Conservation (phyloP, 2,888 invertebrate genomes). For the Archips xylosteana region DNA sequence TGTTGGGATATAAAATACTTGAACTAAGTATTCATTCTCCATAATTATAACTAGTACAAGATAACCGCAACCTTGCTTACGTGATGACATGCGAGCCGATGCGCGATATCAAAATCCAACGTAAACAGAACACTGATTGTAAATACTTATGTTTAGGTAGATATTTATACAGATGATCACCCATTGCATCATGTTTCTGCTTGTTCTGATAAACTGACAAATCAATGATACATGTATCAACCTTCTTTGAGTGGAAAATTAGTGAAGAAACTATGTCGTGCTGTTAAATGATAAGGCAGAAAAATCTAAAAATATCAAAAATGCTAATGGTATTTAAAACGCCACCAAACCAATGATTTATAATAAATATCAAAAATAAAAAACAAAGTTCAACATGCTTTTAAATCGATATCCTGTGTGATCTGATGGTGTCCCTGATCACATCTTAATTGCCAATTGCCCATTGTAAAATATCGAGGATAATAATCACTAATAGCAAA, state of each 20-base stretch:
- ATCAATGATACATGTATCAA: not conserved
- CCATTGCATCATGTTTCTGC: not conserved
- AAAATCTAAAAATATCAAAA: not conserved
- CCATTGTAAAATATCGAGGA: too few relatives aligned
- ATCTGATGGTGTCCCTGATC: not conserved
- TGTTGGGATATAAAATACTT: not conserved
- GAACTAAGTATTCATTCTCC: too few relatives aligned
- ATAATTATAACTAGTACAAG: slow-evolving; percentile 3
- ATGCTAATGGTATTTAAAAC: not conserved
- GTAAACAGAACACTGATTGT: slow-evolving; percentile 28
- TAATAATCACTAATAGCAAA: not conserved
- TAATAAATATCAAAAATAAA: not conserved
- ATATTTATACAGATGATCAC: slow-evolving; percentile 1
- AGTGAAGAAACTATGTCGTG: not conserved
- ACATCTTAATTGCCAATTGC: not conserved
- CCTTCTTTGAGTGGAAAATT: not conserved
- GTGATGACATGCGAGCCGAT: slow-evolving; percentile 27
- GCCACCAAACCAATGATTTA: not conserved
- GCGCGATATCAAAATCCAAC: slow-evolving; percentile 26
- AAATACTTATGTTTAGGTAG: slow-evolving; percentile 9
- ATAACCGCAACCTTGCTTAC: slow-evolving; percentile 28
- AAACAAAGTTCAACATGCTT: too few relatives aligned
- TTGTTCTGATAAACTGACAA: not conserved
- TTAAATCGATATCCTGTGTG: not conserved
- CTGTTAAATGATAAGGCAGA: not conserved